Evolutionary conservation across 2,113 vertebrate species (phyloP).

Genomic region (Osmerus mordax): DNA sequence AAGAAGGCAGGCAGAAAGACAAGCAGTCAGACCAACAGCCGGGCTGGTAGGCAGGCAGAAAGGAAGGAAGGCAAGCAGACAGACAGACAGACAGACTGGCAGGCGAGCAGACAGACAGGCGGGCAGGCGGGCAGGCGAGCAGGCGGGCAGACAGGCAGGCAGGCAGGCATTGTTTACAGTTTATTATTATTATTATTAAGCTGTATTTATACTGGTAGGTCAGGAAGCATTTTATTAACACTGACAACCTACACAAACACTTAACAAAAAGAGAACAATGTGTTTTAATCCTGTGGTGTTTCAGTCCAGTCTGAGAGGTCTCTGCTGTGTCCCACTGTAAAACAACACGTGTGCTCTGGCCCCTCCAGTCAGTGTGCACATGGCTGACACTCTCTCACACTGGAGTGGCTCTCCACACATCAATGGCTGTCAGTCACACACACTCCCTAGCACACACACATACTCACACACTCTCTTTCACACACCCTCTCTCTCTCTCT

Average conservation of each 20-base stretch:
- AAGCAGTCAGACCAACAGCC: no score
- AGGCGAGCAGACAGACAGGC: no score
- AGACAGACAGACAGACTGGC: no score
- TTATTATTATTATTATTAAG: no score
- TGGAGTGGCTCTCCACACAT: constrained; percentile 30
- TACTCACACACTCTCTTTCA: not conserved
- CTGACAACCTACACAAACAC: not conserved
- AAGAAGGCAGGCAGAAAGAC: no score
- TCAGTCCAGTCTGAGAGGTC: not conserved
- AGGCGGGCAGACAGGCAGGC: no score
- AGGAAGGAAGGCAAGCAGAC: no score
- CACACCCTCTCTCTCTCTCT: not conserved
- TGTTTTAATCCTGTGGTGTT: not conserved
- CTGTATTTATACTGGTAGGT: no score
- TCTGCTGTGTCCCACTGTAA: constrained; percentile 6
- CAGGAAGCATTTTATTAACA: no score
- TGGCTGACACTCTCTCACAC: constrained; percentile 20
- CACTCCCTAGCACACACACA: not conserved
- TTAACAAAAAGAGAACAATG: not conserved
- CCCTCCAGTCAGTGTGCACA: constrained; percentile 15
- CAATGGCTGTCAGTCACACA: constrained; percentile 19
- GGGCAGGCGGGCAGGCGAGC: no score
- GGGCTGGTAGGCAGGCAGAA: no score
- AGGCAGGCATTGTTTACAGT: no score
- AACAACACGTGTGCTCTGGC: constrained; percentile 5